phyloP scores from a whole-genome alignment of 2,888 invertebrate species.

The Netelia inedita region DNA sequence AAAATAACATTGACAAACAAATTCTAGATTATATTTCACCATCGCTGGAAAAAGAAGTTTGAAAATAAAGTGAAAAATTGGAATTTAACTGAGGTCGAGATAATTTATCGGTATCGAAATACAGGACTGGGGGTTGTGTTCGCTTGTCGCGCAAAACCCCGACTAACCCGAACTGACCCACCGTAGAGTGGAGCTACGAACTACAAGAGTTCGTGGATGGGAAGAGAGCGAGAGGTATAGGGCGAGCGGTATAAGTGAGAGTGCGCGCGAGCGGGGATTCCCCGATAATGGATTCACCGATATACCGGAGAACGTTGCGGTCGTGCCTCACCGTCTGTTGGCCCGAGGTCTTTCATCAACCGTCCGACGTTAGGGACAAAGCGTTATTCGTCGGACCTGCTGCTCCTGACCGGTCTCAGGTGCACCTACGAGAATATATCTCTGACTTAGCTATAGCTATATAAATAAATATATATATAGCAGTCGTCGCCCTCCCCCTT shows the following conservation, averaged over 20 bases:
- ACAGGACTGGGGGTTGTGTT: slow-evolving; percentile 44
- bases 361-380: slow-evolving; percentile 51
- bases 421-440: neutral
- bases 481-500: neutral
- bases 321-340: slow-evolving; percentile 10
- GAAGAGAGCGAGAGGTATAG: neutral
- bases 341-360: slow-evolving; percentile 60
- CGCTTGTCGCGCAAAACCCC: slow-evolving; percentile 46
- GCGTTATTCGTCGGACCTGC: slow-evolving; percentile 37
- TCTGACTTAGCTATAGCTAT: neutral
- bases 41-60: slow-evolving; percentile 24
- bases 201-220: neutral
- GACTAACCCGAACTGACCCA: slow-evolving; percentile 28
- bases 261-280: slow-evolving; percentile 8
- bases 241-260: neutral
- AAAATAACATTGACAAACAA: too few relatives aligned
- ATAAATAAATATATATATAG: neutral
- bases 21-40: neutral
- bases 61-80: neutral
- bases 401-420: slow-evolving; percentile 33
- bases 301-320: slow-evolving; percentile 54
- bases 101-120: slow-evolving; percentile 54
- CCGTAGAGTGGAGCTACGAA: neutral
- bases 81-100: neutral
- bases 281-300: slow-evolving; percentile 68